Percentiles rank a stretch among this genome's conserved stretches.
These are phyloP conservation scores for Stratiomys singularior DNA, from an alignment of 2,888 invertebrate genomes.

Conservation along the genomic window DNA sequence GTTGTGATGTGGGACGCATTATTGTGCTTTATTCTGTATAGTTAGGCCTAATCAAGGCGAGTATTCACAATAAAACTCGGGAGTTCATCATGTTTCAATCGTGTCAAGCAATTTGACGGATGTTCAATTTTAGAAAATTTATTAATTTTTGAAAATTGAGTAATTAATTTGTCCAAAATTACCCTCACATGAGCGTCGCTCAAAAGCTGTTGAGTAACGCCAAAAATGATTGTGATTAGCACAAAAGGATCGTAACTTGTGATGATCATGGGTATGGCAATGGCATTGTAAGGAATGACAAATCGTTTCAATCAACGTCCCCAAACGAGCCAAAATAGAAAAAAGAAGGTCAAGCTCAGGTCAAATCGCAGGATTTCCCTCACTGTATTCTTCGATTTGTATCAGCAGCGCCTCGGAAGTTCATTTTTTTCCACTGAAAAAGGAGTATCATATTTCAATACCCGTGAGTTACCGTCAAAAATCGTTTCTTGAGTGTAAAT, in stretches of 20 bases:
- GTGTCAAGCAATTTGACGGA: too few species aligned
- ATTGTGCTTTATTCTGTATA: too few species aligned
- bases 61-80: too few species aligned
- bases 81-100: too few species aligned
- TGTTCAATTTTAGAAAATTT: too few species aligned
- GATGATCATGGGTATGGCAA: constrained; percentile 16
- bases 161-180: neutral
- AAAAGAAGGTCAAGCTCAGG: constrained; percentile 28
- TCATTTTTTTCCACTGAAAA: too few species aligned
- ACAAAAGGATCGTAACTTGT: neutral
- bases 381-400: constrained; percentile 38
- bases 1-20: too few species aligned
- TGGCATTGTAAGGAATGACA: neutral
- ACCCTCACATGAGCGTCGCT: constrained; percentile 1
- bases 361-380: constrained; percentile 32
- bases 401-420: too few species aligned
- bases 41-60: too few species aligned
- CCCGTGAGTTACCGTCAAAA: neutral
- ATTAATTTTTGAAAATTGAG: too few species aligned
- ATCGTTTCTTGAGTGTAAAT: neutral
- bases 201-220: constrained; percentile 2
- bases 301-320: neutral
- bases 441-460: too few species aligned
- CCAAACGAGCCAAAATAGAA: neutral
- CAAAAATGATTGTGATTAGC: neutral